Evolutionary conservation across 1,140 invertebrate genomes (phyloP).

Genomic region (Eurosta solidaginis): DNA sequence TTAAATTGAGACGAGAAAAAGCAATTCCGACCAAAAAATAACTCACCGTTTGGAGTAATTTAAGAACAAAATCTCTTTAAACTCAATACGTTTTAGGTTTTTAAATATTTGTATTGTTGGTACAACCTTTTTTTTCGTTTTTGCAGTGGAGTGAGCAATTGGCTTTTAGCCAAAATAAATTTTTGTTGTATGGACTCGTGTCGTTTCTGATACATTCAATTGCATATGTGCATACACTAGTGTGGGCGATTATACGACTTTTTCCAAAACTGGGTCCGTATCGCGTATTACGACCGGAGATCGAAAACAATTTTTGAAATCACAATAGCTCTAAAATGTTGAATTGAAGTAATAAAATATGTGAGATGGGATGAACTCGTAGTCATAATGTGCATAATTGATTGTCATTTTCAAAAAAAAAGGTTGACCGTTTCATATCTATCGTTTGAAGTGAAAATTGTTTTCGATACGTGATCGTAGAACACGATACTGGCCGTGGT

Average conservation of each 20-base stretch:
- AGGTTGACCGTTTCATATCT: too few species aligned
- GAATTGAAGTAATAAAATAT: too few species aligned
- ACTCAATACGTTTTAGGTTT: background rate
- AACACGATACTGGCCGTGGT: too few species aligned
- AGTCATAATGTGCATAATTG: too few species aligned
- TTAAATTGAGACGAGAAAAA: background rate
- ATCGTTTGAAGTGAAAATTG: too few species aligned
- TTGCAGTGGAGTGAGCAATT: background rate
- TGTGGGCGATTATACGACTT: background rate
- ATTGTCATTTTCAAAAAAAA: too few species aligned
- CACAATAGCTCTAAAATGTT: too few species aligned
- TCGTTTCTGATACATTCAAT: background rate
- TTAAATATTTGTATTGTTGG: background rate
- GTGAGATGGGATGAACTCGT: too few species aligned
- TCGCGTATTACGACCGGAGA: too few species aligned
- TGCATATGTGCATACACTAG: background rate
- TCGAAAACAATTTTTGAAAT: too few species aligned
- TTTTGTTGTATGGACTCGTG: background rate
- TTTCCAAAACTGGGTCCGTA: background rate
- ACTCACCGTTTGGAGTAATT: background rate
- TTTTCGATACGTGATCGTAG: too few species aligned
- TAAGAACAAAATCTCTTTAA: background rate
- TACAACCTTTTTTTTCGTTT: background rate
- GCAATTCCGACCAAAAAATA: background rate
- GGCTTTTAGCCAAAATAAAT: background rate